These are phyloP conservation scores for Thymelicus sylvestris DNA, from an alignment of 2,888 invertebrate genomes.

Conservation along the genomic window DNA sequence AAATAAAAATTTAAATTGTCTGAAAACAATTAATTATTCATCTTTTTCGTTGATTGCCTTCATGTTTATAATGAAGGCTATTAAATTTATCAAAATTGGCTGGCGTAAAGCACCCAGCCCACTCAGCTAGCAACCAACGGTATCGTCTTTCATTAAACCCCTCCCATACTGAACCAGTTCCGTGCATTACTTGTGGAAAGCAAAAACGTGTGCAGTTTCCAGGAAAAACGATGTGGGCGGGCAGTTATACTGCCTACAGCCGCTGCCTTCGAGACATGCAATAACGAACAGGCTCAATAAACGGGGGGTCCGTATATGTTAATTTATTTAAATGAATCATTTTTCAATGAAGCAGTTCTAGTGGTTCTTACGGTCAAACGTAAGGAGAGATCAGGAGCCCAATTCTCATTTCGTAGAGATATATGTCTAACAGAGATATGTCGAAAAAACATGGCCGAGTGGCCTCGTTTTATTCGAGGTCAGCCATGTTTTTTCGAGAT, in stretches of 20 bases:
- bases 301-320: conserved; percentile 11
- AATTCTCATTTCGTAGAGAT: no score
- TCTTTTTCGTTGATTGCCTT: no score
- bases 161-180: conserved; percentile 25
- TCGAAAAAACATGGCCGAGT: no score
- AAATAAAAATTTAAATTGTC: no score
- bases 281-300: not conserved
- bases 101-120: not conserved
- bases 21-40: no score
- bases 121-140: not conserved
- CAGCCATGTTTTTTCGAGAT: no score
- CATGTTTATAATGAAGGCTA: no score
- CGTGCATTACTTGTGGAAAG: conserved; percentile 26
- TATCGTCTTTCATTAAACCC: conserved; percentile 14
- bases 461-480: no score
- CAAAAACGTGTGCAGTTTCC: conserved; percentile 28
- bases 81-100: no score
- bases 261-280: not conserved
- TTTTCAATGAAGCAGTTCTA: not conserved
- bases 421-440: no score
- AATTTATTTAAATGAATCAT: conserved; percentile 4
- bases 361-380: no score
- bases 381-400: no score
- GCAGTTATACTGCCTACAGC: conserved; percentile 11
- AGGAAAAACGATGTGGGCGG: conserved; percentile 31